A percentile compares a stretch with the other conserved stretches of the same genome.
These are phyloP conservation scores for Xiphophorus couchianus DNA, from an alignment of 2,113 vertebrate species.

Conservation along the genomic window DNA sequence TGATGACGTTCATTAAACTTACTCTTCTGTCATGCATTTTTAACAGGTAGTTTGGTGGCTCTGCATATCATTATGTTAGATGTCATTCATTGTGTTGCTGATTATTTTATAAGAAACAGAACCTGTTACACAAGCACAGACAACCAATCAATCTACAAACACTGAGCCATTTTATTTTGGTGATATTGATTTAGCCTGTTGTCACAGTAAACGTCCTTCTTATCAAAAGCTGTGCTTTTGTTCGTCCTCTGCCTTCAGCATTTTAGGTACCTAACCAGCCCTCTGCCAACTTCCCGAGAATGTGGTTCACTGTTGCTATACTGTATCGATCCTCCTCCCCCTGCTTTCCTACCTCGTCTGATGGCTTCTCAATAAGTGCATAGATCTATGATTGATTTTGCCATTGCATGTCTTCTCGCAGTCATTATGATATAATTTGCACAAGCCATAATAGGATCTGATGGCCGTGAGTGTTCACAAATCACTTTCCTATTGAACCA, in stretches of 20 bases:
- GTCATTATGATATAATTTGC: slow-evolving; percentile 77
- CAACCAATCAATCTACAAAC: background rate
- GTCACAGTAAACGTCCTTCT: slow-evolving; percentile 22
- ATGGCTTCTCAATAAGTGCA: slow-evolving; percentile 75
- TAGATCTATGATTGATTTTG: slow-evolving; percentile 78
- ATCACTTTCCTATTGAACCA: slow-evolving; percentile 78
- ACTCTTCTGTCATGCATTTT: background rate
- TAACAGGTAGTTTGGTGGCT: too few relatives aligned
- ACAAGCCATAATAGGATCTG: slow-evolving; percentile 70
- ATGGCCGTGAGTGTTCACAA: slow-evolving; percentile 78
- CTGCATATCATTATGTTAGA: background rate
- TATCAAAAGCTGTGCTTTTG: slow-evolving; percentile 21
- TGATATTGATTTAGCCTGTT: slow-evolving; percentile 24
- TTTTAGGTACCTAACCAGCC: slow-evolving; percentile 29
- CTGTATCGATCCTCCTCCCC: slow-evolving; percentile 55
- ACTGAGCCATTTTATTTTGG: slow-evolving; percentile 8
- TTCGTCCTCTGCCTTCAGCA: slow-evolving; percentile 21
- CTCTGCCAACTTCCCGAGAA: slow-evolving; percentile 36
- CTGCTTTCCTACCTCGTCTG: slow-evolving; percentile 51
- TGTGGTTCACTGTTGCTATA: slow-evolving; percentile 60
- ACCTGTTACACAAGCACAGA: background rate
- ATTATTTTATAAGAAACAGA: background rate
- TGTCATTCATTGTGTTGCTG: background rate
- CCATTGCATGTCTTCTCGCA: slow-evolving; percentile 72
- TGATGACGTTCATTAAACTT: background rate